phyloP scores from a whole-genome alignment of 2,797 vertebrate species.

The Sphenopsis melanotis region DNA sequence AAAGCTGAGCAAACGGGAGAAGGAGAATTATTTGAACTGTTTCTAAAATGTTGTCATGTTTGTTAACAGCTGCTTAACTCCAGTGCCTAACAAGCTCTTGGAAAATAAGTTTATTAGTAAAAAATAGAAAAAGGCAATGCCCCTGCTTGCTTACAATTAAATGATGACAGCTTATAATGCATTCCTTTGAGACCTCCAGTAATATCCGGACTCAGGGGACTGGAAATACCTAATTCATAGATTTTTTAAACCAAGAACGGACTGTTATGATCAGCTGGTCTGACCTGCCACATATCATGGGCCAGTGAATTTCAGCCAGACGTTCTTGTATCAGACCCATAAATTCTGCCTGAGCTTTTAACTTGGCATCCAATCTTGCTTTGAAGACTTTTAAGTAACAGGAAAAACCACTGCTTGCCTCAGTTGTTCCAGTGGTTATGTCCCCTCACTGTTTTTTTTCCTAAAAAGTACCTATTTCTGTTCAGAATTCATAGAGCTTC shows the following conservation, averaged over 20 bases:
- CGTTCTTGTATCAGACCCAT: constrained; percentile 36
- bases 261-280: constrained; percentile 27
- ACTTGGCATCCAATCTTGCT: constrained; percentile 43
- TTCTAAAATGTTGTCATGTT: constrained; percentile 7
- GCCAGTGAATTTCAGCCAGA: constrained; percentile 57
- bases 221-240: constrained; percentile 40
- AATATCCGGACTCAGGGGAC: background rate
- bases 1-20: background rate
- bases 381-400: constrained; percentile 27
- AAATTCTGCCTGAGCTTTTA: constrained; percentile 54
- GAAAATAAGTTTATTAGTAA: constrained; percentile 18
- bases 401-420: constrained; percentile 14
- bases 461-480: background rate
- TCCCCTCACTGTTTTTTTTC: background rate
- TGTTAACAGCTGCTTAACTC: constrained; percentile 28
- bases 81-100: background rate
- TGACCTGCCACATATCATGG: constrained; percentile 51
- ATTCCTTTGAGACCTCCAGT: constrained; percentile 25
- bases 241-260: constrained; percentile 1
- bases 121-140: background rate
- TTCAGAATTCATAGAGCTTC: constrained; percentile 28
- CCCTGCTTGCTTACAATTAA: constrained; percentile 21
- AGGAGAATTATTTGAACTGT: background rate
- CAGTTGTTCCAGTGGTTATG: background rate
- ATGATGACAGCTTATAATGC: constrained; percentile 9